phyloP scores from a whole-genome alignment of 1,140 invertebrate species.

The Stenopsyche tienmushanensis region DNA sequence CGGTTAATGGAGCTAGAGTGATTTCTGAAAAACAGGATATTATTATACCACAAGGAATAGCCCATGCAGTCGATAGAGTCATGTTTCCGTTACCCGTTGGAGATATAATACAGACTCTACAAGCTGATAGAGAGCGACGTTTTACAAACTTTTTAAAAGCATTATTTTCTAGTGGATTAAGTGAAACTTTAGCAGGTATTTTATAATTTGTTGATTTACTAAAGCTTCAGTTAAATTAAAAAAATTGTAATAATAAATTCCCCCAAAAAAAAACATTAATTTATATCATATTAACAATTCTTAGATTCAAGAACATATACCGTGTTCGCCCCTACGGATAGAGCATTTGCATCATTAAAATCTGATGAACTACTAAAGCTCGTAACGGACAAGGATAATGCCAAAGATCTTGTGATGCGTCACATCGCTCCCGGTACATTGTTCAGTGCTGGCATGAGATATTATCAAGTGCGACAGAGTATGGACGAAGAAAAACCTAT shows the following conservation, averaged over 20 bases:
- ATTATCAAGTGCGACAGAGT: conserved; percentile 79
- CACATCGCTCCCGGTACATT: conserved; percentile 76
- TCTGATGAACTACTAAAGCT: conserved; percentile 62
- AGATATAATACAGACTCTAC: conserved; percentile 77
- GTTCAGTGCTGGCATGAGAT: conserved; percentile 81
- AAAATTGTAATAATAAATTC: conserved; percentile 11
- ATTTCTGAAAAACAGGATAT: conserved; percentile 78
- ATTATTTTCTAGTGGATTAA: conserved; percentile 70
- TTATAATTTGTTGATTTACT: no score
- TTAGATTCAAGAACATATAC: conserved; percentile 79
- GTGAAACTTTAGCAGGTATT: conserved; percentile 69
- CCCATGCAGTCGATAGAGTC: conserved; percentile 82
- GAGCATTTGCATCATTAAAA: conserved; percentile 70
- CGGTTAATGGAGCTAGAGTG: conserved; percentile 80
- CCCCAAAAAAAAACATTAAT: conserved; percentile 1
- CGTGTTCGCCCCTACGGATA: conserved; percentile 80
- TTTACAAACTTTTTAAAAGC: conserved; percentile 79
- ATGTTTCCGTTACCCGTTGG: conserved; percentile 85
- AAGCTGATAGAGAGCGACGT: conserved; percentile 75
- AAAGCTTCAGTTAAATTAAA: no score
- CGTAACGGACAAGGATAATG: conserved; percentile 61
- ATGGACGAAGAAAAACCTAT: conserved; percentile 65
- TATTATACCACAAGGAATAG: conserved; percentile 78
- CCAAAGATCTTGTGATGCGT: conserved; percentile 73
- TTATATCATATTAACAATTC: conserved; percentile 18